Base-by-base conservation (phyloP, 2,888 invertebrate species). In the Venustoraphidia nigricollis region DNA sequence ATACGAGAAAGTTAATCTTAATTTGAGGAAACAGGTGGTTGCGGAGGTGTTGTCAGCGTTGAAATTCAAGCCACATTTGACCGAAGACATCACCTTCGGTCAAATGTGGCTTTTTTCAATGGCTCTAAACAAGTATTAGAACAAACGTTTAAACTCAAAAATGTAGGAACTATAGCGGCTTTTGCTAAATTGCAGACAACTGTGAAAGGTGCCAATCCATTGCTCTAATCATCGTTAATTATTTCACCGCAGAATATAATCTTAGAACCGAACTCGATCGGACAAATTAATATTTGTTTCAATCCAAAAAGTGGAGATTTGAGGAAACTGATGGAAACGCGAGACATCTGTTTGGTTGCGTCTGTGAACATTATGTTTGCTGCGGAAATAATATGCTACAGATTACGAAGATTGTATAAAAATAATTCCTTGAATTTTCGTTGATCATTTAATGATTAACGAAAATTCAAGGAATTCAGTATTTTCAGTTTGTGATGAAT, bases 1-100 rank as follows among this genome's bases (percentile, higher is more conserved):
- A 47, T 55, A 71, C 58, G 59, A 63, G 48, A 34, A 44, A 9
- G 44, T 47, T 4, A 41, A 36, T 5, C 34, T 36, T 9, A 17
- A 47, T 44, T 41, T 41, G 9, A 50, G 43, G 34, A 43, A 41
- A 5, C 50, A 50, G 41, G 41, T 44, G 47, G 47, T 2, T 78
- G 76, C 54, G 79, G 79, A 2, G 79, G 79, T 1, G 67, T 67
- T 53, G 67, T 70, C 1, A 69, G 65, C 53, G 59, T 77, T 1
- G 67, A 72, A 45, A 64, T 73, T 10, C 65, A 66, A 14, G 69
- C 71, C 50, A 62, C 75, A n/a, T n/a, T n/a, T n/a, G 10, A 65
- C 68, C 1, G 72, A 72, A 56, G 78, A 77, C 44, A 72, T 72
- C 0, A n/a, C n/a, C n/a, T 67, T 71, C 2, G 76, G 76, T 4